Evolutionary conservation across 2,888 invertebrate species (phyloP), one percentile per base, ranked within the genome.

Genomic region (Lycaena phlaeas): DNA sequence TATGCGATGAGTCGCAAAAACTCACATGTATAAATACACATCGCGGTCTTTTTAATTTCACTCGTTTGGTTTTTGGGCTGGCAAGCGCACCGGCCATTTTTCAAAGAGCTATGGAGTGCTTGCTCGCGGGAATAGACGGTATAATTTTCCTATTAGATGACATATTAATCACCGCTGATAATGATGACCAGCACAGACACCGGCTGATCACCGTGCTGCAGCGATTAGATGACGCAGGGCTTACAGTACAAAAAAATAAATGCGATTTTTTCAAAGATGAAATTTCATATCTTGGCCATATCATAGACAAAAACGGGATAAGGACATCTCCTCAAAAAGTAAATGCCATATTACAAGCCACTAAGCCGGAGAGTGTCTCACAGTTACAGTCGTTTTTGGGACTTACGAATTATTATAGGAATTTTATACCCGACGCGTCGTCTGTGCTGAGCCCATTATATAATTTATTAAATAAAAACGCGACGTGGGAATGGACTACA

Each of bases 381-480:
- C 48, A 50, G 22, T 37, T 56, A 4, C 50, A 57, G 38, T 36
- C 50, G 12, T 57, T 56, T 42, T 36, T 56, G 31, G 57, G 57
- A 0, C 14, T 58, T 0, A 43, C 53, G 2, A 57, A 55, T 45
- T 57, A 56, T 40, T 56, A 57, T 37, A 43, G 53, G 10, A 51
- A 50, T 44, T 56, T 55, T 42, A 48, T 56, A 22, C 56, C 54
- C 0, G 46, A 50, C 25, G 52, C 52, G 2, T 52, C 54, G 0
- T 11, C 47, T 0, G 6, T 50, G 3, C 27, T 57, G 11, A 41
- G 28, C 10, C 52, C 59, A 0, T 40, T 57, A 1, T 49, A 56
- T 41, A 41, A 45, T 5, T 15, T 52, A n/a, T 27, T 48, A 12
- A 27, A 41, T 15, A 49, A 41, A 15, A 38, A 38, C 18, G 34